Evolutionary conservation across 2,888 invertebrate genomes (phyloP).

Genomic region (Andrena bicolor): DNA sequence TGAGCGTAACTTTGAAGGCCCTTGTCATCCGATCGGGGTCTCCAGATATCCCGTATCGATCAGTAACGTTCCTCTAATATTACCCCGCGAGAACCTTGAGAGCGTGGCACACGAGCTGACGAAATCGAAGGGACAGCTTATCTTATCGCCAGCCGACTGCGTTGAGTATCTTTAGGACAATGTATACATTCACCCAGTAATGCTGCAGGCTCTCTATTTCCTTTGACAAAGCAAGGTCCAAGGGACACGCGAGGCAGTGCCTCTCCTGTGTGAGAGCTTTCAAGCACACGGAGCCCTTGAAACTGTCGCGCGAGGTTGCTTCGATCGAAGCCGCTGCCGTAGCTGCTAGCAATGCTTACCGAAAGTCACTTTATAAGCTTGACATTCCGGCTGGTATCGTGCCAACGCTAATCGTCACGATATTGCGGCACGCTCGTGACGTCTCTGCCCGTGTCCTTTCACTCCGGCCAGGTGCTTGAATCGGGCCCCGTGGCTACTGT

Average conservation of each 20-base stretch:
- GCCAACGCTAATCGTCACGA: slow-evolving; percentile 69
- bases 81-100: slow-evolving; percentile 12
- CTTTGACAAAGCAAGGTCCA: neutral
- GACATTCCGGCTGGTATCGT: slow-evolving; percentile 66
- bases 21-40: neutral
- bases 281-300: slow-evolving; percentile 49
- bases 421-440: slow-evolving; percentile 67
- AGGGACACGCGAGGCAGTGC: neutral
- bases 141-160: slow-evolving; percentile 31
- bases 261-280: neutral
- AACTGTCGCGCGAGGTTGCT: slow-evolving; percentile 48
- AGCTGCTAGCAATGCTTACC: slow-evolving; percentile 37
- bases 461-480: slow-evolving; percentile 60
- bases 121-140: slow-evolving; percentile 38
- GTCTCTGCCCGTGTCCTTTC: slow-evolving; percentile 68
- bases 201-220: neutral
- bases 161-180: slow-evolving; percentile 36
- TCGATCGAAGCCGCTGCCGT: slow-evolving; percentile 39
- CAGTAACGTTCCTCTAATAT: neutral
- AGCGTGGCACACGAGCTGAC: slow-evolving; percentile 6
- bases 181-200: slow-evolving; percentile 52
- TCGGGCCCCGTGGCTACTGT: neutral
- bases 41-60: slow-evolving; percentile 30
- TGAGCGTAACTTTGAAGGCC: neutral
- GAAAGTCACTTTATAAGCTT: slow-evolving; percentile 51